A percentile compares a stretch with the other conserved stretches of the same genome.
Conservation (phyloP, 2,888 invertebrate genomes). For the Tiphia femorata region DNA sequence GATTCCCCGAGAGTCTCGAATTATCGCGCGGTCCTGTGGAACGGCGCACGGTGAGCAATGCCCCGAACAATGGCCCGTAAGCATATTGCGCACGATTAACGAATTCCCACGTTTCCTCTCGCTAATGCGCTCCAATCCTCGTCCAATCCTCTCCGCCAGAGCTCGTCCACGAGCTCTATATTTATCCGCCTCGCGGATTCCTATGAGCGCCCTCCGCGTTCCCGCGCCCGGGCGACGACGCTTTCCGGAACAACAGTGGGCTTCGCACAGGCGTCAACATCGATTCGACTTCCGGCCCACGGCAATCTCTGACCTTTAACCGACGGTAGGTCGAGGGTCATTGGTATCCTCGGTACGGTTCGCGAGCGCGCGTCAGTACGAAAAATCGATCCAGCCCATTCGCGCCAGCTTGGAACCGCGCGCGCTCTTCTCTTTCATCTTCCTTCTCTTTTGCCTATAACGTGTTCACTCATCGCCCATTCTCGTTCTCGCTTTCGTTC, state of each 20-base stretch:
- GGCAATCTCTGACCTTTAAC: conserved; percentile 43
- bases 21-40: conserved; percentile 8
- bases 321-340: conserved; percentile 44
- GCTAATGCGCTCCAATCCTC: no score
- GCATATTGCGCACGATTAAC: neutral
- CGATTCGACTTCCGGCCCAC: conserved; percentile 35
- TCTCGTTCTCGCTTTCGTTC: neutral
- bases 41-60: neutral
- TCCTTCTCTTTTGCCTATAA: neutral
- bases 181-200: no score
- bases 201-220: no score
- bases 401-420: neutral
- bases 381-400: conserved; percentile 42
- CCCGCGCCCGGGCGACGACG: neutral
- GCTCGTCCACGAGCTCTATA: no score
- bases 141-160: no score
- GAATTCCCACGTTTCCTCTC: no score
- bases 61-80: neutral
- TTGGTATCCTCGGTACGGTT: conserved; percentile 38
- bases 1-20: conserved; percentile 32
- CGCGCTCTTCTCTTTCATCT: neutral
- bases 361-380: conserved; percentile 15
- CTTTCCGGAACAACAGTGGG: conserved; percentile 6
- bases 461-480: neutral
- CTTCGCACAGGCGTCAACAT: conserved; percentile 21